A percentile compares a stretch with the other conserved stretches of the same genome.
Evolutionary conservation across 2,113 vertebrate genomes (phyloP).

Genomic region (Engraulis encrasicolus): DNA sequence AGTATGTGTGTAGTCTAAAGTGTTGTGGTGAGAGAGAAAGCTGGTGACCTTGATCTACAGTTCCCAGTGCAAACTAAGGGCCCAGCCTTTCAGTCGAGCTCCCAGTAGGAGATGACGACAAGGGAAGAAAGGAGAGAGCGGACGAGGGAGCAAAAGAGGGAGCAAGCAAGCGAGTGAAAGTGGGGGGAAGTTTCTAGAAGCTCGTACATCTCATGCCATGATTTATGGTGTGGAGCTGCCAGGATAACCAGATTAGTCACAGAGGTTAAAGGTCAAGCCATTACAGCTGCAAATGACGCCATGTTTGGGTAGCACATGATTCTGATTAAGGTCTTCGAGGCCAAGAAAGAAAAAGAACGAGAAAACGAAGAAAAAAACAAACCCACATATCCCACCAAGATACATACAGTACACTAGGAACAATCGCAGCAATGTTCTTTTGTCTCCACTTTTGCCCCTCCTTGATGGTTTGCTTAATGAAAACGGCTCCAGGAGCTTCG

Average conservation of each 20-base stretch:
- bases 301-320: slow-evolving; percentile 66
- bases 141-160: no score
- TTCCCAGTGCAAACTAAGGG: slow-evolving; percentile 62
- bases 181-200: slow-evolving; percentile 61
- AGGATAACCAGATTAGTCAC: slow-evolving; percentile 76
- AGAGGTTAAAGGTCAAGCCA: slow-evolving; percentile 72
- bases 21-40: no score
- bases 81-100: slow-evolving; percentile 52
- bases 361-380: no score
- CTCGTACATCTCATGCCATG: slow-evolving; percentile 61
- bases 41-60: slow-evolving; percentile 63
- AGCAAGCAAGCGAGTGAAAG: slow-evolving; percentile 48
- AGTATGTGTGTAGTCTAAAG: no score
- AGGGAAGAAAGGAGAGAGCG: slow-evolving; percentile 34
- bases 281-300: slow-evolving; percentile 74
- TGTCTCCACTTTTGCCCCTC: slow-evolving; percentile 51
- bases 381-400: no score
- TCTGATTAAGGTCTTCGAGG: slow-evolving; percentile 60
- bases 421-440: slow-evolving; percentile 51
- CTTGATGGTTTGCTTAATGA: slow-evolving; percentile 22
- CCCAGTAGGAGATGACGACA: slow-evolving; percentile 53
- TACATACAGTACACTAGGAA: slow-evolving; percentile 34
- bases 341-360: neutral
- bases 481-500: neutral
- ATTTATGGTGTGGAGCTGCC: slow-evolving; percentile 69